Percentiles rank a stretch among this genome's conserved stretches.
Conservation (phyloP, 2,113 vertebrate genomes). For the Epinephelus lanceolatus region DNA sequence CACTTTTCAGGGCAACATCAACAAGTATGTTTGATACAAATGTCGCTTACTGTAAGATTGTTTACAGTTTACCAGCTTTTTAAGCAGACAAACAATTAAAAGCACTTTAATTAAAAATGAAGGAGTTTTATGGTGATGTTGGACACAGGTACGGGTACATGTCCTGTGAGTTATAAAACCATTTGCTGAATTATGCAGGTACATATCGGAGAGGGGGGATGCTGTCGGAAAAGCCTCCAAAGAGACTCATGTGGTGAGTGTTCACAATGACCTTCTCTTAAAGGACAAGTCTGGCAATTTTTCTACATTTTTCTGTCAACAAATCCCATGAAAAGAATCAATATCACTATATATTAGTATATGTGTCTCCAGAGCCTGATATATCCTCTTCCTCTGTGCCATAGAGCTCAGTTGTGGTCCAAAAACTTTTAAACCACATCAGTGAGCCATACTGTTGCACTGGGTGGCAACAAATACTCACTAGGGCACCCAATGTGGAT, state of each 20-base stretch:
- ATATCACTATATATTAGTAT: too few relatives aligned
- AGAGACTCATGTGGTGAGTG: constrained; percentile 91
- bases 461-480: too few relatives aligned
- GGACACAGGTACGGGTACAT: not conserved
- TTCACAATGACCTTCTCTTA: not conserved
- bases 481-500: too few relatives aligned
- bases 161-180: not conserved
- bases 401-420: too few relatives aligned
- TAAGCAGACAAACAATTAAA: not conserved
- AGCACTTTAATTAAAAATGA: not conserved
- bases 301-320: not conserved
- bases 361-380: too few relatives aligned
- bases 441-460: too few relatives aligned
- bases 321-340: not conserved
- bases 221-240: constrained; percentile 93
- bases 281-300: too few relatives aligned
- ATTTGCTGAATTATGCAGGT: constrained; percentile 47
- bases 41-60: not conserved
- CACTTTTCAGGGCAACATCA: constrained; percentile 85
- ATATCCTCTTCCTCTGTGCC: too few relatives aligned
- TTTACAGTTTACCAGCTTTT: not conserved
- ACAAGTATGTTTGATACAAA: constrained; percentile 61
- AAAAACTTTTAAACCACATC: too few relatives aligned
- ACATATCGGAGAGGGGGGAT: constrained; percentile 88
- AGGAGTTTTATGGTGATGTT: not conserved